Conservation (phyloP, 2,797 vertebrate species). For the Xiphorhynchus erythropygius region DNA sequence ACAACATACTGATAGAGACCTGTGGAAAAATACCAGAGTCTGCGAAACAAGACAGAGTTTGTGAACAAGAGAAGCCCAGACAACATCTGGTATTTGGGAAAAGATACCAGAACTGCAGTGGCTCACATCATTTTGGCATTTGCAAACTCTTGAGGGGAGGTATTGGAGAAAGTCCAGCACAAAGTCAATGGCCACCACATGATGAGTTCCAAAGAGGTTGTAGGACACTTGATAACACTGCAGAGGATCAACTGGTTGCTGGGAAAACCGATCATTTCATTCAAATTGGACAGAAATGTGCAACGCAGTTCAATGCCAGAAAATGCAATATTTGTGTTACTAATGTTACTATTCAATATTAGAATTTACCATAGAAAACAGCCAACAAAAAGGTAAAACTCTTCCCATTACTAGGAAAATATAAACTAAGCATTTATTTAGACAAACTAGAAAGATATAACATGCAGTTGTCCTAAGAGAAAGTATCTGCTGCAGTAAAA, state of each 20-base stretch:
- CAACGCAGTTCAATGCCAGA: neutral
- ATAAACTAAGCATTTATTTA: neutral
- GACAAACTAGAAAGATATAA: neutral
- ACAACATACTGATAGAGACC: neutral
- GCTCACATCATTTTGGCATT: conserved; percentile 27
- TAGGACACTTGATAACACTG: neutral
- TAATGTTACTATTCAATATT: neutral
- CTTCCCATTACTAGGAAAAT: neutral
- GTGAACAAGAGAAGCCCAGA: neutral
- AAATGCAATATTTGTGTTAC: neutral
- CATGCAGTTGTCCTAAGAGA: neutral
- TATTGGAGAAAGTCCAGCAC: neutral
- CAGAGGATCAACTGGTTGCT: neutral
- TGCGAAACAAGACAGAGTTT: neutral
- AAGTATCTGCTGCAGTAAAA: neutral
- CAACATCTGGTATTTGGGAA: neutral
- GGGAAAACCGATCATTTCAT: neutral
- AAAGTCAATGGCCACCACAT: neutral
- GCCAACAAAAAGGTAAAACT: neutral
- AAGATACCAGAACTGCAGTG: conserved; percentile 18
- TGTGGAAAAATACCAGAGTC: neutral
- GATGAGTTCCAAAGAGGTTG: neutral
- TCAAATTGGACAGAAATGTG: neutral
- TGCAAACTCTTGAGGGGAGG: neutral
- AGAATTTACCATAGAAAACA: neutral